Base-by-base conservation (phyloP, 2,888 invertebrate species). In the Andricus quercusramuli region DNA sequence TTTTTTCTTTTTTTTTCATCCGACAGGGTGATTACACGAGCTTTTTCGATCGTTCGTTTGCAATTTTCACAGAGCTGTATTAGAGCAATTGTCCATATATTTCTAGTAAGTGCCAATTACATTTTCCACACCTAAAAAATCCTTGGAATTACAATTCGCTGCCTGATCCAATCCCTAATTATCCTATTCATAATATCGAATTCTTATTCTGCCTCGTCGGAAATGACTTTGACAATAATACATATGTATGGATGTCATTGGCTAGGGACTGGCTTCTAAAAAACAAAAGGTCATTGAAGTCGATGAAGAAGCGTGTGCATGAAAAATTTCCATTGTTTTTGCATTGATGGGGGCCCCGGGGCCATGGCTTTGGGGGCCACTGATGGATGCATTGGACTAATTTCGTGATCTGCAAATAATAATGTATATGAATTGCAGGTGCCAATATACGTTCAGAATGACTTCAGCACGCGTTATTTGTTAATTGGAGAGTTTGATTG, bases 361-460 rank as follows among this genome's bases (percentile, higher is more conserved):
- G n/a, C n/a, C n/a, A n/a, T n/a, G n/a, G n/a, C n/a, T n/a, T n/a
- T n/a, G n/a, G n/a, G n/a, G n/a, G n/a, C n/a, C n/a, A n/a, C n/a
- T n/a, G n/a, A 1, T 74, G 32, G 3, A 56, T 74, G 37, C 37
- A 56, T 32, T 51, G 15, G 74, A n/a, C 32, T 37, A 41, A 41
- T n/a, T 13, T 56, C 32, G n/a, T 29, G 70, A 47, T 70, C 47
- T 8, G 22, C 70, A 51, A 32, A 37, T 32, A 56, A 56, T 74
- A 74, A 56, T n/a, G 32, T n/a, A 51, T 32, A 9, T 11, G 29
- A 70, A 25, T 47, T 25, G 17, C 44, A 17, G 47, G 6, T 47
- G 20, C 68, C 51, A 51, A 51, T 70, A 44, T 47, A 22, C 25
- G 15, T 47, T 44, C 47, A 68, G 25, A 22, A 68, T 70, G 51